These are phyloP conservation scores for Apotomis turbidana DNA, from an alignment of 2,888 invertebrate species.

Conservation along the genomic window DNA sequence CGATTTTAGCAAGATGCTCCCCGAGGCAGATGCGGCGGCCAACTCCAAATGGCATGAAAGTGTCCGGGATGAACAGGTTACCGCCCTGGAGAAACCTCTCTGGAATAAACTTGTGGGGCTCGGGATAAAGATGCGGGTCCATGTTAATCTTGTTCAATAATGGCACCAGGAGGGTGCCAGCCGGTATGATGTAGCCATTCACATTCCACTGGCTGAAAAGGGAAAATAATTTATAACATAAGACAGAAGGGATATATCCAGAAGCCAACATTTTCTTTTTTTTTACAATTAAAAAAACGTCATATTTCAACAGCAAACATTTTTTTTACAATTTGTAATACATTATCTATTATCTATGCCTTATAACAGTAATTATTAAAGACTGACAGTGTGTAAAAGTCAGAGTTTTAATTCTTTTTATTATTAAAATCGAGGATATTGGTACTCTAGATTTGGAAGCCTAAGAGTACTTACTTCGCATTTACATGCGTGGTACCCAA, in stretches of 20 bases:
- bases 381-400: no score
- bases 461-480: slow-evolving; percentile 82
- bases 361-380: no score
- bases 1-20: slow-evolving; percentile 91
- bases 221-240: neutral
- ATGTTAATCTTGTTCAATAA: slow-evolving; percentile 92
- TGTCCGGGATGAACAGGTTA: slow-evolving; percentile 89
- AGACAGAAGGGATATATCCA: no score
- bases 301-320: no score
- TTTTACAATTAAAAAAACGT: no score
- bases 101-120: slow-evolving; percentile 91
- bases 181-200: slow-evolving; percentile 89
- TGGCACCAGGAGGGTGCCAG: slow-evolving; percentile 90
- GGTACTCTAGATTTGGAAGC: no score
- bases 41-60: slow-evolving; percentile 93
- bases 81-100: slow-evolving; percentile 89
- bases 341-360: no score
- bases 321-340: no score
- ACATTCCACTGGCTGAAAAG: slow-evolving; percentile 87
- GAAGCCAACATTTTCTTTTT: no score
- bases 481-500: slow-evolving; percentile 93
- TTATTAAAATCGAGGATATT: no score
- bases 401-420: no score
- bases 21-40: slow-evolving; percentile 94
- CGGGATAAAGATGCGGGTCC: slow-evolving; percentile 90